Evolutionary conservation across 2,888 invertebrate species (phyloP), one percentile per base, ranked within the genome.

Genomic region (Pachydiplax longipennis): DNA sequence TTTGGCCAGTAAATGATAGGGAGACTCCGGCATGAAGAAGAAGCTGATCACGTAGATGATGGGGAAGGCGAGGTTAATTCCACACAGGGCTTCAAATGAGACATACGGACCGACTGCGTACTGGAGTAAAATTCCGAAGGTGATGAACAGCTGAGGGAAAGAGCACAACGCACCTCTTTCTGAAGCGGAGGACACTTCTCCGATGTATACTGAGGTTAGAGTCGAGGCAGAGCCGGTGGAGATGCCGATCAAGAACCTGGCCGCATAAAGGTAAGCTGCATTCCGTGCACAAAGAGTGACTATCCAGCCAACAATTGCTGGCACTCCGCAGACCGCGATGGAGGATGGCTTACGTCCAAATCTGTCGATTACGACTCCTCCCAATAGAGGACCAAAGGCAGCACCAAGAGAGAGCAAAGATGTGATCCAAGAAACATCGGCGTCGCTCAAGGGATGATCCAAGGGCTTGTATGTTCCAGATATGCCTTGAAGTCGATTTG

Each of bases 371-470:
- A 95, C 93, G 90, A 87, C 37, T 61, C 95, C 95, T 0, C 96
- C 95, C 31, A 95, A 91, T 90, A 95, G 93, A 92, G 95, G 95
- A 0, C 97, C 97, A 93, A 95, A 93, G 83, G 96, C 94, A 18
- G 97, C 96, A 73, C 97, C 97, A 83, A 97, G 93, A 0, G 97
- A 96, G 58, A 97, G 94, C 65, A 97, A 94, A 1, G 97, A 97
- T 0, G 96, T 96, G 91, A 97, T 95, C 97, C 97, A 97, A 12
- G 97, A 96, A 92, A 95, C 95, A 93, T 97, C 95, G 48, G 95
- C 95, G 0, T 94, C 92, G 0, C 94, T 95, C 0, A 96, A 95
- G n/a, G 93, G 93, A 22, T 87, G 80, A 15, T 93, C 93, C 0
- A 96, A 92, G 0, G 95, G 95, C 31, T 95, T 94, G 3, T 94